A percentile compares a stretch with the other conserved stretches of the same genome.
Conservation (phyloP, 2,797 vertebrate species). For the Epinephelus malabaricus region DNA sequence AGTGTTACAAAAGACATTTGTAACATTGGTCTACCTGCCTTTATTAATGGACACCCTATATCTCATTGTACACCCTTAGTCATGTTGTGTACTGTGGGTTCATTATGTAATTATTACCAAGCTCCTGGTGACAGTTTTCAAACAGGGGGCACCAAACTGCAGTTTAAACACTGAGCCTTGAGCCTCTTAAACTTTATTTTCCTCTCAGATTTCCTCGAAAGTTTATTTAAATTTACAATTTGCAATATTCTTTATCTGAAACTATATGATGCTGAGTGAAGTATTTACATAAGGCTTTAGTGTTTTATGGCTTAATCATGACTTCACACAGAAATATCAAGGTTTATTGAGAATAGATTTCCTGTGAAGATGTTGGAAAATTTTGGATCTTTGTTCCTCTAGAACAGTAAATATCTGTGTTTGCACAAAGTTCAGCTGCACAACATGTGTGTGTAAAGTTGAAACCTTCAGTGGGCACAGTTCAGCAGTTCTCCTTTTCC, state of each 20-base stretch:
- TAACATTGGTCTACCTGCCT: not conserved
- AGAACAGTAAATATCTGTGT: too few relatives aligned
- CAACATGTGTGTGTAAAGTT: too few relatives aligned
- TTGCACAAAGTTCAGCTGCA: too few relatives aligned
- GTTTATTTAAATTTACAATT: not conserved
- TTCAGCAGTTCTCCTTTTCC: too few relatives aligned
- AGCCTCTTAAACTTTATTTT: not conserved
- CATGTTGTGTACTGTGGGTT: too few relatives aligned
- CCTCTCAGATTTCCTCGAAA: not conserved
- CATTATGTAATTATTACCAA: not conserved
- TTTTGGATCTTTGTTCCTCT: not conserved
- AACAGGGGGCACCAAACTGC: not conserved
- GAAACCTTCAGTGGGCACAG: too few relatives aligned
- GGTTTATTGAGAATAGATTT: not conserved
- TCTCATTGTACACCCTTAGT: not conserved
- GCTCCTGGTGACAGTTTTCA: slow-evolving; percentile 3
- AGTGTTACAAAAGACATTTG: not conserved
- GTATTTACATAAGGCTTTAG: not conserved
- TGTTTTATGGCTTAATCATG: not conserved
- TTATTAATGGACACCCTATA: not conserved
- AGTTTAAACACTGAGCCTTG: not conserved
- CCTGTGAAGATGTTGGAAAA: not conserved
- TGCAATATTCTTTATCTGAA: not conserved
- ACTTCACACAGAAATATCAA: not conserved
- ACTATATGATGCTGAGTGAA: not conserved